These are phyloP conservation scores for Martes martes DNA, from an alignment of 2,113 vertebrate species.

Conservation along the genomic window DNA sequence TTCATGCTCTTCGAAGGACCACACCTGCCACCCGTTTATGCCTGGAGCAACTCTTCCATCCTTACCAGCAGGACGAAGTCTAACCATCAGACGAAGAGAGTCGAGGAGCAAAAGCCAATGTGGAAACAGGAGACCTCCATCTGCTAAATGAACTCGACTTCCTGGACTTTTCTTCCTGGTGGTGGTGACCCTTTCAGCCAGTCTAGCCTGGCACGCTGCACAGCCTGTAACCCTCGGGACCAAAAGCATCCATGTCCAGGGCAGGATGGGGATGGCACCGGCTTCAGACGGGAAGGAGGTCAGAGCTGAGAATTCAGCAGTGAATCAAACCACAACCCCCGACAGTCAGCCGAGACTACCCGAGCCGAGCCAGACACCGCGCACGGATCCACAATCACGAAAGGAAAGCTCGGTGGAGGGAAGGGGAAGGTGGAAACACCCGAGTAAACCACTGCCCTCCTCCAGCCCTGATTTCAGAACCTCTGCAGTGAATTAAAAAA, in stretches of 20 bases:
- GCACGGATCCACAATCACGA: fast-evolving
- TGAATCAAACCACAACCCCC: background rate
- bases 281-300: background rate
- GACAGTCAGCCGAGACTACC: no score
- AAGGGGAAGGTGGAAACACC: background rate
- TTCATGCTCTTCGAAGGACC: background rate
- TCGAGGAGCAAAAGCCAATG: background rate
- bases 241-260: background rate
- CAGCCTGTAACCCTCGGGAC: background rate
- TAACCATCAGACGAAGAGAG: fast-evolving
- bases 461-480: background rate
- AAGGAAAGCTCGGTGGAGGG: background rate
- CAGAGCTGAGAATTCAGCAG: background rate
- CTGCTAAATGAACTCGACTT: background rate
- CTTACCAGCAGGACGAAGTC: background rate
- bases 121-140: background rate
- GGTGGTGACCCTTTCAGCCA: no score
- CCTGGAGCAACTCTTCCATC: background rate
- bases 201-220: background rate
- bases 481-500: background rate
- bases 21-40: fast-evolving
- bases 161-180: no score
- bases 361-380: background rate
- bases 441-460: background rate
- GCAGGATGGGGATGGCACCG: background rate